These are phyloP conservation scores for Taeniopygia guttata DNA, from an alignment of 2,797 vertebrate species.

Conservation along the genomic window DNA sequence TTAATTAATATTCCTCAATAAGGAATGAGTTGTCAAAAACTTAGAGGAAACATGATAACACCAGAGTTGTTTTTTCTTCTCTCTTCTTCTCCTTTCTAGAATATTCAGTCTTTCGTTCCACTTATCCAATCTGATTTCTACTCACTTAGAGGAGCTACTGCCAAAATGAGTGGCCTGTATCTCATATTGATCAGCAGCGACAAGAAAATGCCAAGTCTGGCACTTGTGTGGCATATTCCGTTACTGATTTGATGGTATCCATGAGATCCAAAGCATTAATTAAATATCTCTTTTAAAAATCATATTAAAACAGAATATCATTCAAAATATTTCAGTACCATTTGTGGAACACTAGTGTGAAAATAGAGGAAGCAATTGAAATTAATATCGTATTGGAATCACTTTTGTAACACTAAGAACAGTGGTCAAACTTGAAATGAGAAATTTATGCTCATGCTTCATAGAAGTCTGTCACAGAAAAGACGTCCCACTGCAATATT, in stretches of 20 bases:
- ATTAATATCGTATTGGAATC: neutral
- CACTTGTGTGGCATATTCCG: neutral
- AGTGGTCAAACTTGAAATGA: neutral
- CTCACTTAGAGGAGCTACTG: neutral
- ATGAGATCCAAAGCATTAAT: neutral
- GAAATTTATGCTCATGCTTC: neutral
- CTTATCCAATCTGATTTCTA: neutral
- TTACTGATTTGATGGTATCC: neutral
- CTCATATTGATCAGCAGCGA: neutral
- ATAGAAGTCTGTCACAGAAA: neutral
- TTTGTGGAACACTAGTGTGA: neutral
- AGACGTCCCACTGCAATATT: neutral
- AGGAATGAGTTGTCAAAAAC: neutral
- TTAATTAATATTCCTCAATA: too few species aligned
- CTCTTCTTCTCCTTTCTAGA: neutral
- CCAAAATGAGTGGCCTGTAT: neutral
- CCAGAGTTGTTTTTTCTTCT: neutral
- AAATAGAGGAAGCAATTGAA: neutral
- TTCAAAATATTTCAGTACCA: neutral
- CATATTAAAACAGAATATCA: neutral
- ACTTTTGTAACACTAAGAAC: neutral
- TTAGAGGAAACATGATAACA: neutral
- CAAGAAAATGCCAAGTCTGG: neutral
- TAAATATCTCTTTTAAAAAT: neutral
- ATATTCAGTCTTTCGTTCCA: neutral